Evolutionary conservation across 2,113 vertebrate genomes (phyloP).

Genomic region (Aleadryas rufinucha): DNA sequence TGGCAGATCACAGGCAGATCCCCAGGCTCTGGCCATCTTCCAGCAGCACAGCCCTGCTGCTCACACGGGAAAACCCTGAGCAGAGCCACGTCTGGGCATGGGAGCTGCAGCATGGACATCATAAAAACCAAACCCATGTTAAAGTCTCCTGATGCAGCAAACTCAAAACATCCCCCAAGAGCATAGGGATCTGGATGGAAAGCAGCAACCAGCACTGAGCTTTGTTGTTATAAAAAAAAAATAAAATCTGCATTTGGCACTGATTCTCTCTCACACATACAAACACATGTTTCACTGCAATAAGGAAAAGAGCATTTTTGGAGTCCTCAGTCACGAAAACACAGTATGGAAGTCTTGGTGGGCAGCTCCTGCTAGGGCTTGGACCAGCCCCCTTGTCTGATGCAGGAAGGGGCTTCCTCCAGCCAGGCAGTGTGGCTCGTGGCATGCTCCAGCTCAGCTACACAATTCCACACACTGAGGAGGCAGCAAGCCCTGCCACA

Average conservation of each 20-base stretch:
- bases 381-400: background rate
- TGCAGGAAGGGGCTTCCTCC: background rate
- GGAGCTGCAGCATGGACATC: rapidly evolving
- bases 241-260: background rate
- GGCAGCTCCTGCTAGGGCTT: background rate
- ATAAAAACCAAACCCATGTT: background rate
- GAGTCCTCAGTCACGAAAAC: background rate
- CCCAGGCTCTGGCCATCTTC: background rate
- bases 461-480: background rate
- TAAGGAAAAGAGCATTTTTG: background rate
- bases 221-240: background rate
- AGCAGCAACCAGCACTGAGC: background rate
- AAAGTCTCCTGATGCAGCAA: background rate
- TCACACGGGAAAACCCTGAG: background rate
- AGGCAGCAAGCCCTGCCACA: background rate
- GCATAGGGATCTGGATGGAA: background rate
- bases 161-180: background rate
- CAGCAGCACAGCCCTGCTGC: background rate
- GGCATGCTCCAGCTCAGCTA: rapidly evolving
- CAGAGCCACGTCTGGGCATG: rapidly evolving
- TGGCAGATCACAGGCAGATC: background rate
- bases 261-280: background rate
- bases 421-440: rapidly evolving
- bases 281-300: background rate
- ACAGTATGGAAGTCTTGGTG: background rate